A percentile compares a stretch with the other conserved stretches of the same genome.
phyloP scores from a whole-genome alignment of 2,888 invertebrate genomes.

The Camponotus fellah region DNA sequence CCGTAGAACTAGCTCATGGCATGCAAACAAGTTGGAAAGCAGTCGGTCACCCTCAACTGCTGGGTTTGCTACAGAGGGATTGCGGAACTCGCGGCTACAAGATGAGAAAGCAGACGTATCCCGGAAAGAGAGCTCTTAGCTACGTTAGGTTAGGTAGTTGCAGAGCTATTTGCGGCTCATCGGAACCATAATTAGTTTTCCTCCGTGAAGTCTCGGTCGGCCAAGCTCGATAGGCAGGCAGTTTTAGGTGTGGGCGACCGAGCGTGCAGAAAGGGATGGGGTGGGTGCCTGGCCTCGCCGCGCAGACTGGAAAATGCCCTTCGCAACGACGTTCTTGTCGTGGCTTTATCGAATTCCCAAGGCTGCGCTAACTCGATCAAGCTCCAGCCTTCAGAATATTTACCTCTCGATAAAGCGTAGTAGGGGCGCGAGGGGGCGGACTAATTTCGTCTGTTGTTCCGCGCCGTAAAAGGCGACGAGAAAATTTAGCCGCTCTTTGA shows the following conservation, averaged over 20 bases:
- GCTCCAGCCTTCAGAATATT: conserved; percentile 73
- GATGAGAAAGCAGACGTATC: conserved; percentile 30
- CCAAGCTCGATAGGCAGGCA: conserved; percentile 70
- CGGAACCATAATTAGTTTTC: conserved; percentile 82
- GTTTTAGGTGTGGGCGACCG: conserved; percentile 64
- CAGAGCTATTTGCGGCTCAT: conserved; percentile 79
- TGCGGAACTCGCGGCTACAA: conserved; percentile 46
- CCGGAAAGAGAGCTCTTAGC: conserved; percentile 63
- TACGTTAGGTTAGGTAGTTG: conserved; percentile 75
- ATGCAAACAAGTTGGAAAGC: conserved; percentile 49
- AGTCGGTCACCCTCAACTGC: conserved; percentile 55
- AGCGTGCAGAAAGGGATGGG: conserved; percentile 58
- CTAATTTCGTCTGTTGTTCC: conserved; percentile 47
- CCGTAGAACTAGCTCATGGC: conserved; percentile 41
- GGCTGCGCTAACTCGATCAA: conserved; percentile 75
- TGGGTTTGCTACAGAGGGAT: conserved; percentile 46
- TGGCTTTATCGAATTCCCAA: conserved; percentile 78
- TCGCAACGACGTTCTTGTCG: conserved; percentile 67
- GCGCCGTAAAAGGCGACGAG: not conserved
- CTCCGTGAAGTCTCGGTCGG: conserved; percentile 70
- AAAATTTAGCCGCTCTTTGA: conserved; percentile 33
- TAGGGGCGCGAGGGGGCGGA: conserved; percentile 9
- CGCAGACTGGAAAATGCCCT: conserved; percentile 62
- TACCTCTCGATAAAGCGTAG: conserved; percentile 56
- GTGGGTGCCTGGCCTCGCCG: conserved; percentile 38